A percentile compares a stretch with the other conserved stretches of the same genome.
Evolutionary conservation across 2,113 vertebrate species (phyloP).

Genomic region (Columba livia): DNA sequence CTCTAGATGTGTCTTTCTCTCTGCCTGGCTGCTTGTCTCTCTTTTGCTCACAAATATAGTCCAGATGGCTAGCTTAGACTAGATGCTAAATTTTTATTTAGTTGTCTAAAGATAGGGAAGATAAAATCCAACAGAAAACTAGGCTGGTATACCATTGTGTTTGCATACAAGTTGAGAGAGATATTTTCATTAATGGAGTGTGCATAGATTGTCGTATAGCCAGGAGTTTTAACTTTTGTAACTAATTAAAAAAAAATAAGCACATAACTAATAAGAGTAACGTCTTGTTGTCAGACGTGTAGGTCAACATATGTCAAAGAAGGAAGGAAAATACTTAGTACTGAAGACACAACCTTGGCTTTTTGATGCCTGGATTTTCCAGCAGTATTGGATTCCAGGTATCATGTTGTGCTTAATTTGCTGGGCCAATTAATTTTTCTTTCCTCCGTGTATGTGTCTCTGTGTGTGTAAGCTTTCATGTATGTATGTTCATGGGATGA

Average conservation of each 20-base stretch:
- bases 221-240: neutral
- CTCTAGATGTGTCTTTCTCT: neutral
- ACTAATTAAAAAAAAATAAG: neutral
- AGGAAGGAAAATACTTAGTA: neutral
- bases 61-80: neutral
- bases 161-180: neutral
- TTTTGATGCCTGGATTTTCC: neutral
- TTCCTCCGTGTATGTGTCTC: neutral
- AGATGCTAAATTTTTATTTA: conserved; percentile 3
- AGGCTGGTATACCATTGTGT: neutral
- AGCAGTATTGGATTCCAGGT: neutral
- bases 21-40: neutral
- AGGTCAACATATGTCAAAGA: neutral
- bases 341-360: neutral
- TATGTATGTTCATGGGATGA: neutral
- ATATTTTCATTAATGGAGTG: neutral
- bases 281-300: neutral
- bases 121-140: neutral
- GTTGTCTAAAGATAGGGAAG: neutral
- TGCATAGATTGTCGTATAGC: neutral
- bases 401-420: neutral
- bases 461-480: neutral
- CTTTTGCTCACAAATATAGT: neutral
- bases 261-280: neutral
- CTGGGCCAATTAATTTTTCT: neutral